phyloP scores from a whole-genome alignment of 2,888 invertebrate genomes.

The Torymus auratus region DNA sequence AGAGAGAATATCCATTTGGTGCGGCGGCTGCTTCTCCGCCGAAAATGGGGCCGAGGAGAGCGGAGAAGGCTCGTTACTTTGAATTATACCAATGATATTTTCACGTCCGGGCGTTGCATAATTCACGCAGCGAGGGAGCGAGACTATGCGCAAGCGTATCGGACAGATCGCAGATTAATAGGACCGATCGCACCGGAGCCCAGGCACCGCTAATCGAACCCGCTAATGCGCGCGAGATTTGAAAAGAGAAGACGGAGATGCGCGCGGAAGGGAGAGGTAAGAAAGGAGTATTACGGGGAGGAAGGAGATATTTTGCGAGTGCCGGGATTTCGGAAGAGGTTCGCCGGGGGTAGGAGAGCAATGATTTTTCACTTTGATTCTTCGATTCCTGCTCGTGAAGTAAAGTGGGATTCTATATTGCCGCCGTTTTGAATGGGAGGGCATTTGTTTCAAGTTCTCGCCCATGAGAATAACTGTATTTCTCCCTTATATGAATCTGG shows the following conservation, averaged over 20 bases:
- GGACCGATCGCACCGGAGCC: constrained; percentile 63
- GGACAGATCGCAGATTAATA: constrained; percentile 73
- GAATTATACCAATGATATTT: constrained; percentile 75
- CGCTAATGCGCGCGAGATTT: constrained; percentile 58
- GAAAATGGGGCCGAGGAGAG: constrained; percentile 28
- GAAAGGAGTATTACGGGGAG: too few relatives aligned
- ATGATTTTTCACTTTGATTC: too few relatives aligned
- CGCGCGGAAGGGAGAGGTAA: background rate
- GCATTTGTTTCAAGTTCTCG: too few relatives aligned
- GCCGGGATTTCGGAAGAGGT: too few relatives aligned
- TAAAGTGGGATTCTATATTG: too few relatives aligned
- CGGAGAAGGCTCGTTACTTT: constrained; percentile 70
- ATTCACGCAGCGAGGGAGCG: constrained; percentile 65
- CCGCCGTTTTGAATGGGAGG: background rate
- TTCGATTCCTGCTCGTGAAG: too few relatives aligned
- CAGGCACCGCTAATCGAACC: constrained; percentile 33
- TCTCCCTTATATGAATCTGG: too few relatives aligned
- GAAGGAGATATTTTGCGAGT: too few relatives aligned
- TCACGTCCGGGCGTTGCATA: constrained; percentile 71
- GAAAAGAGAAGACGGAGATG: background rate
- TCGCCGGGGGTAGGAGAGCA: too few relatives aligned
- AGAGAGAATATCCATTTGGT: constrained; percentile 44
- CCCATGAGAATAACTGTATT: too few relatives aligned
- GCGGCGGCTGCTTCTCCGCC: constrained; percentile 5
- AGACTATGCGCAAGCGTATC: constrained; percentile 62